phyloP scores from a whole-genome alignment of 1,140 invertebrate genomes.

The Meteorus sp. region DNA sequence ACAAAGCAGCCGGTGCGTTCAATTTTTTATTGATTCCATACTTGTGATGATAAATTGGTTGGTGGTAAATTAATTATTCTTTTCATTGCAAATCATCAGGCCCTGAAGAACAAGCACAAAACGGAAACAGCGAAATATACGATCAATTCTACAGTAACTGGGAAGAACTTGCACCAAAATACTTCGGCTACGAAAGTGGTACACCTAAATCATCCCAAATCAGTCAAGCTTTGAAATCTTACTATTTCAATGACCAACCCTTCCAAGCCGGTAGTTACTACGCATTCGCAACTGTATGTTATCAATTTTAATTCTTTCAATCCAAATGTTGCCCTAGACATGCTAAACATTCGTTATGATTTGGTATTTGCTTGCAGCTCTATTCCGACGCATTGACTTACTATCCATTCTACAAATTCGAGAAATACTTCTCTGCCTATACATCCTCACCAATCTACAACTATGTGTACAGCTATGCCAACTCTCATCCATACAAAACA shows the following conservation, averaged over 20 bases:
- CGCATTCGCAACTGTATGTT: too few species aligned
- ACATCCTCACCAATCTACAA: slow-evolving; percentile 21
- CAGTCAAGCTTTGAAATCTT: slow-evolving; percentile 8
- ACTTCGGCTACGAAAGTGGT: not conserved
- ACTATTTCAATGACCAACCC: slow-evolving; percentile 9
- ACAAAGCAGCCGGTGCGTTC: too few species aligned
- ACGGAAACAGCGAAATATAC: too few species aligned
- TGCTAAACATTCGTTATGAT: not conserved
- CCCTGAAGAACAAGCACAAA: too few species aligned
- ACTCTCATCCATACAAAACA: slow-evolving; percentile 11
- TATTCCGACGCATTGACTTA: slow-evolving; percentile 18
- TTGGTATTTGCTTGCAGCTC: slow-evolving; percentile 3
- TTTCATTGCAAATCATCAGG: too few species aligned
- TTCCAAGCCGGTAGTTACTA: too few species aligned
- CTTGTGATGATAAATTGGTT: too few species aligned
- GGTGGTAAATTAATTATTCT: too few species aligned
- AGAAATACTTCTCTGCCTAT: slow-evolving; percentile 9
- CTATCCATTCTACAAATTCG: slow-evolving; percentile 17
- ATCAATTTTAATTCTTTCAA: not conserved
- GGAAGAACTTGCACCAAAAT: too few species aligned
- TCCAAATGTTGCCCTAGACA: not conserved
- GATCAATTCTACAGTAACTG: too few species aligned
- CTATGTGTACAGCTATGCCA: slow-evolving; percentile 27
- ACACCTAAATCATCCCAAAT: not conserved
- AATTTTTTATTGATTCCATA: too few species aligned